Evolutionary conservation across 2,888 invertebrate genomes (phyloP).

Genomic region (Coleophora flavipennella): DNA sequence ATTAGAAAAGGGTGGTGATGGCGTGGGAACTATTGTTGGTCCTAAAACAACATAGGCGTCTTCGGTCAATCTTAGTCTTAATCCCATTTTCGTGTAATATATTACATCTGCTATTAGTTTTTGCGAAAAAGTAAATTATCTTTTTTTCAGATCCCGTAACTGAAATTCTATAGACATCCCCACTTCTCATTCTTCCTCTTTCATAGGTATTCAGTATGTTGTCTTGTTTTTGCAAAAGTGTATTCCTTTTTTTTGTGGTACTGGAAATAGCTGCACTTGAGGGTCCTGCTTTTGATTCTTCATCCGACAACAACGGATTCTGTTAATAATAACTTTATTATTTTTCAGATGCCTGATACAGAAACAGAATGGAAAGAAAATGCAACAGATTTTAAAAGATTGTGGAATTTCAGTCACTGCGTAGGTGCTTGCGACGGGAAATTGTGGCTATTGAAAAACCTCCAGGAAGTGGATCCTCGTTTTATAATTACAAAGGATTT

Average conservation of each 20-base stretch:
- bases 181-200: neutral
- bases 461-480: slow-evolving; percentile 10
- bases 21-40: no score
- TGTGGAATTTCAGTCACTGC: slow-evolving; percentile 8
- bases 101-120: no score
- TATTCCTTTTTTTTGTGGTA: neutral
- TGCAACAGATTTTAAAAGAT: slow-evolving; percentile 2
- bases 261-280: neutral
- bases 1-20: no score
- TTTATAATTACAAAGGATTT: slow-evolving; percentile 11
- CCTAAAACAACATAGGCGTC: no score
- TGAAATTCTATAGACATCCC: neutral
- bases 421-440: slow-evolving; percentile 9
- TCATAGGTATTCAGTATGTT: neutral
- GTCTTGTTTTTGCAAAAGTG: neutral
- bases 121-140: no score
- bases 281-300: neutral
- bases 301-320: neutral
- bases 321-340: neutral
- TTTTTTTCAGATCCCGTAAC: no score
- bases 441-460: slow-evolving; percentile 10
- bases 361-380: neutral
- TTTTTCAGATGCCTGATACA: neutral
- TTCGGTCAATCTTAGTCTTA: no score
- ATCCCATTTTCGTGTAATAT: no score